Evolutionary conservation across 2,113 vertebrate species (phyloP).

Genomic region (Python bivittatus): DNA sequence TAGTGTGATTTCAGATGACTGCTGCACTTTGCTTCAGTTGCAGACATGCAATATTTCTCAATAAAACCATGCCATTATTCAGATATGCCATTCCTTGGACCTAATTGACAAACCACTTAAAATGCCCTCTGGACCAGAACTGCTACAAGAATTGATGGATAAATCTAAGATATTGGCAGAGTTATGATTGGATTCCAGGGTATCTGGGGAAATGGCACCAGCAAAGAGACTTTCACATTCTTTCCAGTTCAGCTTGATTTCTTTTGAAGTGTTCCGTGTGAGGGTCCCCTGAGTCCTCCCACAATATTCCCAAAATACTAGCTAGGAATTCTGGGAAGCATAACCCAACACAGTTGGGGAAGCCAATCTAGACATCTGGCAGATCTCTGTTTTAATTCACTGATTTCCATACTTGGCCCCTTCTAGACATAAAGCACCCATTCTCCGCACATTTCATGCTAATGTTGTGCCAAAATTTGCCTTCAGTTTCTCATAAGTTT

Average conservation of each 20-base stretch:
- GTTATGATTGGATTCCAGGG: neutral
- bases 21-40: neutral
- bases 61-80: neutral
- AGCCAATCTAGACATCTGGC: neutral
- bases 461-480: neutral
- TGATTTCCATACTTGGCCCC: neutral
- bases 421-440: neutral
- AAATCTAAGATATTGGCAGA: neutral
- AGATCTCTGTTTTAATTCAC: neutral
- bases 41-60: neutral
- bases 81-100: neutral
- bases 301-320: neutral
- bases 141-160: neutral
- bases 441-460: neutral
- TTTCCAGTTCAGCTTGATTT: neutral
- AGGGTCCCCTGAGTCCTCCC: neutral
- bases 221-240: neutral
- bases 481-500: neutral
- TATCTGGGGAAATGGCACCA: neutral
- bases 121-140: neutral
- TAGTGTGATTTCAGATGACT: neutral
- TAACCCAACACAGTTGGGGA: neutral
- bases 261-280: neutral
- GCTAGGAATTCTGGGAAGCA: neutral
- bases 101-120: neutral